Conservation (phyloP, 2,888 invertebrate genomes). For the Sturmia bella region DNA sequence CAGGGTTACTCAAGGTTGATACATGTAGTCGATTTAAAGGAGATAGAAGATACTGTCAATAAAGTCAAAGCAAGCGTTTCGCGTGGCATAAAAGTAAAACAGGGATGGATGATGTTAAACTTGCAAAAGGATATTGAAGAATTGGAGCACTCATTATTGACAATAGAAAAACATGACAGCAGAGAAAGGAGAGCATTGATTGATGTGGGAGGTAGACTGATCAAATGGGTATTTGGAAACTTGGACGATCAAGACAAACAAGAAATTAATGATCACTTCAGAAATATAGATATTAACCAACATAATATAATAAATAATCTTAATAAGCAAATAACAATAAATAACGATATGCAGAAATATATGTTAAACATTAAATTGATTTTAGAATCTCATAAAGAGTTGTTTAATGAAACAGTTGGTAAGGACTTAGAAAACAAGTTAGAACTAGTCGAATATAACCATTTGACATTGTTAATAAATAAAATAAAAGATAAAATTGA, state of each 20-base stretch:
- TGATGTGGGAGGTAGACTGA: background rate
- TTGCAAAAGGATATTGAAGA: constrained; percentile 6
- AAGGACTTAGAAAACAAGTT: too few species aligned
- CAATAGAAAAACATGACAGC: background rate
- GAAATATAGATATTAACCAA: constrained; percentile 6
- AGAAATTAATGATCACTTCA: too few species aligned
- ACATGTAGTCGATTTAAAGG: background rate
- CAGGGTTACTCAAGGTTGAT: constrained; percentile 8
- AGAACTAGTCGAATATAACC: too few species aligned
- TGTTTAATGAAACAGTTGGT: too few species aligned
- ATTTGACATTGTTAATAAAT: too few species aligned
- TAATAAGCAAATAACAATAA: too few species aligned
- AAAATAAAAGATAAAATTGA: too few species aligned
- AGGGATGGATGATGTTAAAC: constrained; percentile 21
- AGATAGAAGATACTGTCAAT: constrained; percentile 10
- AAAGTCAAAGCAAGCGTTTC: too few species aligned
- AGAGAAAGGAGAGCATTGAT: constrained; percentile 3
- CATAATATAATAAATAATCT: constrained; percentile 2
- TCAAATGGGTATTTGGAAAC: constrained; percentile 16
- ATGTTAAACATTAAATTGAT: too few species aligned
- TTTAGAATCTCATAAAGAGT: too few species aligned
- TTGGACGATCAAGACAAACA: background rate
- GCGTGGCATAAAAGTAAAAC: background rate
- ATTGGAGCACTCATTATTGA: constrained; percentile 19
- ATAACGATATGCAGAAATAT: background rate